Conservation (phyloP, 2,797 vertebrate genomes). For the Dallia pectoralis region DNA sequence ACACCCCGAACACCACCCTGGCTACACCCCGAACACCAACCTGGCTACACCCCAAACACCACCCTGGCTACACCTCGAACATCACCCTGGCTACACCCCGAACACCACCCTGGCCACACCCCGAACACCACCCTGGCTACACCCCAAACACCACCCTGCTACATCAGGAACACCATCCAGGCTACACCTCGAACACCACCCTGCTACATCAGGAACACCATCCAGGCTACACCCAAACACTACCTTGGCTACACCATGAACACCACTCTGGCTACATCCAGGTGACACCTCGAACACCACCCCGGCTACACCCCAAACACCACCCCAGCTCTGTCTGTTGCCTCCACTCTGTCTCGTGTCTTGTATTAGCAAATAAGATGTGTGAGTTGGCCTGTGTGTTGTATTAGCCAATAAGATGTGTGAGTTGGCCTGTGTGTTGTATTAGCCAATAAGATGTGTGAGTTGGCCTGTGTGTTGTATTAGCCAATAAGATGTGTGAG, state of each 20-base stretch:
- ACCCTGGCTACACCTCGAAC: constrained; percentile 4
- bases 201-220: too few species aligned
- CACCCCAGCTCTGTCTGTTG: not conserved
- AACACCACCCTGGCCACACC: constrained; percentile 2
- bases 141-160: too few species aligned
- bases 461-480: too few species aligned
- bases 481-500: too few species aligned
- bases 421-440: too few species aligned
- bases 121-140: constrained; percentile 3
- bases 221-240: constrained; percentile 63
- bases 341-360: too few species aligned
- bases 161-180: constrained; percentile 14
- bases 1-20: constrained; percentile 3
- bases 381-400: too few species aligned
- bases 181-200: constrained; percentile 1
- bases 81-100: too few species aligned
- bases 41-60: not conserved
- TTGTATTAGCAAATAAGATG: too few species aligned
- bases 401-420: too few species aligned
- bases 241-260: too few species aligned
- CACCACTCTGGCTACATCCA: constrained; percentile 7
- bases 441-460: too few species aligned
- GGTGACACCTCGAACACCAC: constrained; percentile 8
- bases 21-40: constrained; percentile 12
- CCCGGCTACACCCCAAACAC: not conserved